phyloP scores from a whole-genome alignment of 2,113 vertebrate genomes.

The Rallus limicola region DNA sequence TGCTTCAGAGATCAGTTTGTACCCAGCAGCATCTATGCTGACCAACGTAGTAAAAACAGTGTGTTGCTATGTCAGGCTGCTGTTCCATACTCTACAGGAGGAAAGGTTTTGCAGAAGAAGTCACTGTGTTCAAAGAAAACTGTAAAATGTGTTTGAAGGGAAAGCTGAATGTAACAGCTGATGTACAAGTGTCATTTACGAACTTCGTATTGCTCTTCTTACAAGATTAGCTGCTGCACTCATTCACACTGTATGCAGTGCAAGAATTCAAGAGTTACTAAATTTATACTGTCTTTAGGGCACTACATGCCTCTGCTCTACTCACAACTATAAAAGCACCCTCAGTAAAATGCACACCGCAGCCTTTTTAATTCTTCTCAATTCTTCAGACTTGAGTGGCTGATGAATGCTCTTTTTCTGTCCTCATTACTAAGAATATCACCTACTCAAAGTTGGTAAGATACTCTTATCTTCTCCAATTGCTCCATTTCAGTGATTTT shows the following conservation, averaged over 20 bases:
- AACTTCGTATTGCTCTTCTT: not conserved
- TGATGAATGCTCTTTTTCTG: not conserved
- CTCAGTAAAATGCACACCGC: not conserved
- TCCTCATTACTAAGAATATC: not conserved
- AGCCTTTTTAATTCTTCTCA: not conserved
- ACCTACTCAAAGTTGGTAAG: not conserved
- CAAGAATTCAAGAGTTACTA: not conserved
- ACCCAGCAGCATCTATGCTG: not conserved
- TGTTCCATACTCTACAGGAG: not conserved
- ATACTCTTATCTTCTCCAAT: not conserved
- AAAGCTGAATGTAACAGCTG: not conserved
- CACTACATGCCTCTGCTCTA: not conserved
- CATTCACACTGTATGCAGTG: not conserved
- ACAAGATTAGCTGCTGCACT: not conserved
- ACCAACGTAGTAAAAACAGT: not conserved
- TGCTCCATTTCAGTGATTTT: not conserved
- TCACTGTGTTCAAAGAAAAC: not conserved
- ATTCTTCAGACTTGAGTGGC: not conserved
- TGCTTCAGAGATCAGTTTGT: not conserved
- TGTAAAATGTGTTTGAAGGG: not conserved
- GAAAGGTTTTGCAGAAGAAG: not conserved
- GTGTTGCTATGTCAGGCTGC: not conserved
- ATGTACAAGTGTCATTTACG: not conserved
- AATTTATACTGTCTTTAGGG: not conserved
- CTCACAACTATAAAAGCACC: not conserved